Evolutionary conservation across 2,797 vertebrate genomes (phyloP), one percentile per base, ranked within the genome.

Genomic region (Lithobates sylvaticus): DNA sequence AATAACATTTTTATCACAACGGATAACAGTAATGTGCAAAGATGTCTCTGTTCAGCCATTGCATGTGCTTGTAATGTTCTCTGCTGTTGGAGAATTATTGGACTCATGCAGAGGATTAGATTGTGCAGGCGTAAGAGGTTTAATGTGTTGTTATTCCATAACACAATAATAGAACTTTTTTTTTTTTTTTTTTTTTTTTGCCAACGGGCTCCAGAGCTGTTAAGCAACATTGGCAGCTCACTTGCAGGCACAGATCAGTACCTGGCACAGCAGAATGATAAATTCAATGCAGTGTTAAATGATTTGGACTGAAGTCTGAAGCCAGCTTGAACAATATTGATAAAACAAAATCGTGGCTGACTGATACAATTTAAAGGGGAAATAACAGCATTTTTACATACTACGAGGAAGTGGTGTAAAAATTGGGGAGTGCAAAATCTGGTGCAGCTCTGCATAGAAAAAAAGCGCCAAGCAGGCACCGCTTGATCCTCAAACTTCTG

Each of bases 81-180:
- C 36, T 36, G 69, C 44, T 68, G 68, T 85, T n/a, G 68, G 78
- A 80, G 76, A 77, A 85, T 85, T 85, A 85, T 65, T 80, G 58
- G 71, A 67, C 70, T 80, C 69, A 64, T 47, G 68, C 36, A 16
- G 78, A 32, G 78, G 73, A 70, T 86, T 82, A 82, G 71, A 58
- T 76, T 72, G 65, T 82, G 67, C 64, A 44, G 73, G 69, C 50
- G 32, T 87, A 78, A 87, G 75, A 83, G 85, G 74, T 87, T 87
- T 87, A 83, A 72, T 78, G 69, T 78, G 75, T 78, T 73, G 50
- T 81, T 82, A 32, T 87, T 87, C 75, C 80, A 83, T 82, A 87
- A 87, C 85, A 87, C 70, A 78, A 87, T 78, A 67, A 72, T 23
- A 68, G 75, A 32, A 83, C 29, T 47, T 39, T 39, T 2, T 32